Percentiles rank a stretch among this genome's conserved stretches.
phyloP scores from a whole-genome alignment of 2,113 vertebrate genomes.

The Eptesicus fuscus region DNA sequence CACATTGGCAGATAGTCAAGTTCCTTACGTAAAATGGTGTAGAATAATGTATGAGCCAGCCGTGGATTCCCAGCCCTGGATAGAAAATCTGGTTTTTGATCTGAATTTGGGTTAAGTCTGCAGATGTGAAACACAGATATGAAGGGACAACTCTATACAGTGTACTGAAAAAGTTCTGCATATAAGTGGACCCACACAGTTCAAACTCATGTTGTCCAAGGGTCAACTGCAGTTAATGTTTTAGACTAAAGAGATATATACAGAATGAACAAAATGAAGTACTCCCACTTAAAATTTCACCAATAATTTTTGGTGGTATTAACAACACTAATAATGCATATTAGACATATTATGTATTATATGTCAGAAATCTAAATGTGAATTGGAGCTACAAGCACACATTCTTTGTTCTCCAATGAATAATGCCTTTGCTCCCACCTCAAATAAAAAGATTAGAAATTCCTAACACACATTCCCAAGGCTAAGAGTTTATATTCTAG shows the following conservation, averaged over 20 bases:
- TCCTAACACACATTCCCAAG: neutral
- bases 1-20: too few species aligned
- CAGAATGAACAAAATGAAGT: neutral
- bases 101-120: neutral
- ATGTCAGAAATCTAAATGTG: constrained; percentile 24
- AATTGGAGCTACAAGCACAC: neutral
- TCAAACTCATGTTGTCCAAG: neutral
- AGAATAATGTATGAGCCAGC: too few species aligned
- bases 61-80: neutral
- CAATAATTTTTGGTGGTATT: neutral
- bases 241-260: neutral
- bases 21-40: too few species aligned
- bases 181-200: neutral
- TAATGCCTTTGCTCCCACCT: neutral
- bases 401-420: neutral
- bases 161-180: neutral
- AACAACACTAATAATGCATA: neutral
- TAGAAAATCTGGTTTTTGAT: neutral
- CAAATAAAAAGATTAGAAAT: neutral
- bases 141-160: neutral
- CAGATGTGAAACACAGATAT: neutral
- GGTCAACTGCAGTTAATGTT: neutral
- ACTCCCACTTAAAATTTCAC: neutral
- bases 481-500: neutral
- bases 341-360: neutral